Percentiles rank a stretch among this genome's conserved stretches.
Evolutionary conservation across 92 coral and sea anemone species (phyloP).

Genomic region (Phenganax subtilis): DNA sequence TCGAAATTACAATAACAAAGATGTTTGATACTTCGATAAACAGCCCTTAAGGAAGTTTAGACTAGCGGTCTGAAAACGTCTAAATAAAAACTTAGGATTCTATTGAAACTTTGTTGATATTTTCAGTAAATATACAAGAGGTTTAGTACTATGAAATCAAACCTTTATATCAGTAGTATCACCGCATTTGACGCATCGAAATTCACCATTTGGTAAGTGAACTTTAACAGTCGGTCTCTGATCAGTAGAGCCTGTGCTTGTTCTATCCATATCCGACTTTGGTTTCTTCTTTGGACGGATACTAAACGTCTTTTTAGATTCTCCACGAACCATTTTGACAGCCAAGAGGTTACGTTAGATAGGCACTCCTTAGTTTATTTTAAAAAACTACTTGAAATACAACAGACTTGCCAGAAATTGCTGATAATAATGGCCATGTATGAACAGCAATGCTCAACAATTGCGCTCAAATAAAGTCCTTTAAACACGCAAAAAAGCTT

Average conservation of each 20-base stretch:
- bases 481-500: neutral
- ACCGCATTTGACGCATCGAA: constrained; percentile 91
- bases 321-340: constrained; percentile 34
- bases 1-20: constrained; percentile 17
- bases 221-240: constrained; percentile 93
- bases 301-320: constrained; percentile 25
- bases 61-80: constrained; percentile 25
- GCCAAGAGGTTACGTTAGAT: neutral
- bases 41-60: constrained; percentile 2
- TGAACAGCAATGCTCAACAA: neutral
- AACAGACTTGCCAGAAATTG: constrained; percentile 1
- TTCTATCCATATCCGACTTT: constrained; percentile 2
- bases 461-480: neutral
- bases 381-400: constrained; percentile 8
- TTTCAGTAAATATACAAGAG: neutral
- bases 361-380: constrained; percentile 21
- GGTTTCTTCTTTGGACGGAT: constrained; percentile 27
- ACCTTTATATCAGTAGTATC: constrained; percentile 97
- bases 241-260: constrained; percentile 65
- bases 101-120: neutral
- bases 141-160: neutral
- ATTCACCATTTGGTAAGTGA: constrained; percentile 86
- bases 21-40: neutral
- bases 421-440: constrained; percentile 19
- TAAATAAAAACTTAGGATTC: neutral